A percentile compares a stretch with the other conserved stretches of the same genome.
phyloP scores from a whole-genome alignment of 2,888 invertebrate species.

The Synanthedon tipuliformis region DNA sequence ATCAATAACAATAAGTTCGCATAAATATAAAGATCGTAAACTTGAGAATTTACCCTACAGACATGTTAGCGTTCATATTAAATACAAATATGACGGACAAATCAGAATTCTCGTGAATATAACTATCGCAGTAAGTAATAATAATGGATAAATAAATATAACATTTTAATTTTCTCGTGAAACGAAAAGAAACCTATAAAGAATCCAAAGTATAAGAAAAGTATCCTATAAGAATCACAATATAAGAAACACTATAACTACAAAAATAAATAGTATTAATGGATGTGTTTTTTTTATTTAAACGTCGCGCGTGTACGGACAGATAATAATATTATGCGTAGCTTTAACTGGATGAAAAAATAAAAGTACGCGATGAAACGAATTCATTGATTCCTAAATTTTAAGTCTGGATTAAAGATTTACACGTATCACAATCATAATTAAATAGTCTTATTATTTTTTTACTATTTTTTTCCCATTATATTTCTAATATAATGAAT shows the following conservation, averaged over 20 bases:
- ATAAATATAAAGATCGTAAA: conserved; percentile 43
- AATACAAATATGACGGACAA: conserved; percentile 36
- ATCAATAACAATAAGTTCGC: conserved; percentile 27
- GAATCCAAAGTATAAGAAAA: conserved; percentile 31
- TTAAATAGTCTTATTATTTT: too few relatives aligned
- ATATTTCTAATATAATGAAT: too few relatives aligned
- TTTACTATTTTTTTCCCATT: too few relatives aligned
- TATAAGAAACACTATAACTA: conserved; percentile 60
- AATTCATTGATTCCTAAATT: too few relatives aligned
- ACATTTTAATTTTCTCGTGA: neutral
- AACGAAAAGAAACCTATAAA: conserved; percentile 21
- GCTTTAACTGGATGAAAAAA: too few relatives aligned
- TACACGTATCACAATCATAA: too few relatives aligned
- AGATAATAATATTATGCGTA: too few relatives aligned
- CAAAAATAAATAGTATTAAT: conserved; percentile 7
- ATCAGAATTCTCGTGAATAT: conserved; percentile 15
- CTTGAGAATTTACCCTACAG: neutral
- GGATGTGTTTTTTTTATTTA: too few relatives aligned
- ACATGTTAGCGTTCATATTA: conserved; percentile 26
- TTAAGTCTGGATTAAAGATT: too few relatives aligned
- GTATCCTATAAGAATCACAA: conserved; percentile 31
- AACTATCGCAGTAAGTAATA: neutral
- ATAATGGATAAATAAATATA: conserved; percentile 12
- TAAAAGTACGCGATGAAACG: too few relatives aligned
- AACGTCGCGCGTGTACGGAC: too few relatives aligned